Conservation (phyloP, 2,113 vertebrate species). For the Sisor rabdophorus region DNA sequence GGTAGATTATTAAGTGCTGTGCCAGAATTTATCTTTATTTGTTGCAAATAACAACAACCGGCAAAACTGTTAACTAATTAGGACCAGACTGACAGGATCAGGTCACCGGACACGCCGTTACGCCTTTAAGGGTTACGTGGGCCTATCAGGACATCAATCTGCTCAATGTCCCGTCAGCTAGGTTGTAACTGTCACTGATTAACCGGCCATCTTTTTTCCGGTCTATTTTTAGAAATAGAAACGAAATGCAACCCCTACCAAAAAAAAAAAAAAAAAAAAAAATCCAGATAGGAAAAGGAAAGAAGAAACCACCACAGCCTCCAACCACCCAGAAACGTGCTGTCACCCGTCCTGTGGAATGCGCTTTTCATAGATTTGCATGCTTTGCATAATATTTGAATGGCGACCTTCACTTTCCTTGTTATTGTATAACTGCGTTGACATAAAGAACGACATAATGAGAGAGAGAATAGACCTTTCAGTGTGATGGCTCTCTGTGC, state of each 20-base stretch:
- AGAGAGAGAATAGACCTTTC: neutral
- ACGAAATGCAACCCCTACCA: too few species aligned
- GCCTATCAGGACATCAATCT: neutral
- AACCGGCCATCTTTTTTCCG: neutral
- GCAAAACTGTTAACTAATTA: neutral
- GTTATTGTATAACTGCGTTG: slow-evolving; percentile 43
- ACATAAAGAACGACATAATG: neutral
- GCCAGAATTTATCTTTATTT: too few species aligned
- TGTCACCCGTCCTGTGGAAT: slow-evolving; percentile 6
- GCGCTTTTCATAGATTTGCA: slow-evolving; percentile 61
- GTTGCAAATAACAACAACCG: neutral
- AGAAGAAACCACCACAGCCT: neutral
- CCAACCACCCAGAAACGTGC: slow-evolving; percentile 20
- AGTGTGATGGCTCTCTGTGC: slow-evolving; percentile 13
- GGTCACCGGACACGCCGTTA: neutral
- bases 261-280: too few species aligned
- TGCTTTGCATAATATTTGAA: slow-evolving; percentile 68
- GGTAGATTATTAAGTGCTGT: too few species aligned
- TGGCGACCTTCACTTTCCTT: slow-evolving; percentile 39
- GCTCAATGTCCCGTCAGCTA: neutral
- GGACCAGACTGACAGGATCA: neutral
- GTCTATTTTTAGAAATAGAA: neutral
- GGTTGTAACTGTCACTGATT: neutral
- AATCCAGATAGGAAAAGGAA: neutral
- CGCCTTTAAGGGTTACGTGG: neutral